Base-by-base conservation (phyloP, 2,797 vertebrate species). In the Etheostoma perlongum region DNA sequence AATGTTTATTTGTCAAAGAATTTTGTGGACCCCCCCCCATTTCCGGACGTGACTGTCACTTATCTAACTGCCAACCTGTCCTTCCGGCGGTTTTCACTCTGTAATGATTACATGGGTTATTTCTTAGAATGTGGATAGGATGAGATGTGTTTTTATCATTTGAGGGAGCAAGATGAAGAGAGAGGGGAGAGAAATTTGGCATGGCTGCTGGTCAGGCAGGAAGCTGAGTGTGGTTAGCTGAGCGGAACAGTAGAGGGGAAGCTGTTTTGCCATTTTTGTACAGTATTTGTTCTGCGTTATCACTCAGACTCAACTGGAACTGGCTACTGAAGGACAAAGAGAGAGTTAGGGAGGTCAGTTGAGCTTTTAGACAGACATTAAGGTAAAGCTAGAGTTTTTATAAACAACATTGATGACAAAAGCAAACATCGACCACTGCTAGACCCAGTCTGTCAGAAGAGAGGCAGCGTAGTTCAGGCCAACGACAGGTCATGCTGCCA, bases 191-290 rank as follows among this genome's bases (percentile, higher is more conserved):
- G 15, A 47, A 36, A 18, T 48, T 65, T 76, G 51, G 67, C 36
- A 55, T 14, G 48, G 66, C 47, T 19, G 21, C 13, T 64, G 83
- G 73, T 78, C 76, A 76, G 72, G 80, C 90, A 92, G 94, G 94
- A 93, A 94, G 83, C 79, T 36, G 44, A 62, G 51, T 90, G 90
- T 69, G 90, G 85, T 93, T 90, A 90, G 84, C 78, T 64, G 75
- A 90, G 91, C 76, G 88, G 89, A 93, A 88, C 81, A 81, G 52
- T 36, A 79, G 71, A 92, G 81, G 81, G 91, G 92, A 92, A 92
- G 90, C 91, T 79, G 73, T 55, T 67, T 70, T 84, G 47, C 63
- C 25, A 25, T 85, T 81, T 85, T 68, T 55, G 11, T 68, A 76
- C 57, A 55, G 40, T 69, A 67, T 87, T 78, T 27, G 2, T 42